Evolutionary conservation across 2,113 vertebrate genomes (phyloP), one percentile per base, ranked within the genome.

Genomic region (Maylandia zebra): DNA sequence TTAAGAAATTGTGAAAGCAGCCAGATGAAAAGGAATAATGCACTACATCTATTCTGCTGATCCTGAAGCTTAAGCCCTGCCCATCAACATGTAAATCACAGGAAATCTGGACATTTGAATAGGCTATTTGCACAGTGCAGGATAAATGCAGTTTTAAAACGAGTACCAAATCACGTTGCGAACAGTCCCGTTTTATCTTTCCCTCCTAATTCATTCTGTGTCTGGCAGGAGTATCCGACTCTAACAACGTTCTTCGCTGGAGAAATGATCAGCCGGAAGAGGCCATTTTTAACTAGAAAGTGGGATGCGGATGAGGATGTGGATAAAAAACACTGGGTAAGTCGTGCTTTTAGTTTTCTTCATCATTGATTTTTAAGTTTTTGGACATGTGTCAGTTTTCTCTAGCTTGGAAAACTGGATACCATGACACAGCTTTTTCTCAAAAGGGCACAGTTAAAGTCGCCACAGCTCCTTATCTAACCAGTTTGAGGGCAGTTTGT

Each of bases 261-360:
- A 3, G 99, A 99, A 95, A 99, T 99, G 92, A 99, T 99, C 93
- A 99, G 99, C 95, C 97, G 95, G 88, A 99, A 98, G 64, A 97
- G 98, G 52, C 98, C 98, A 4, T 99, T 99, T 96, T 95, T 99
- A 94, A 99, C 98, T 0, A 96, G 99, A 74, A 99, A 99, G 92
- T 99, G 99, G 99, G 99, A 99, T 3, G 98, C 99, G 0, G 99
- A 99, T 1, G 99, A 99, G 91, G 99, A 99, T 1, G 99, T 99
- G 82, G 99, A 99, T 94, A 97, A 98, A 83, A 99, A 99, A 91
- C 99, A 99, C 95, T 99, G 99, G 98, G 99, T 99, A 95, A 43
- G 91, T 85, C 41, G 1, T 50, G 71, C 43, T 19, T 76, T 76
- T 50, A 19, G 71, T 78, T 78, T 19, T 50, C 14, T 76, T 76